Evolutionary conservation across 2,888 invertebrate genomes (phyloP), one percentile per base, ranked within the genome.

Genomic region (Rhingia campestris): DNA sequence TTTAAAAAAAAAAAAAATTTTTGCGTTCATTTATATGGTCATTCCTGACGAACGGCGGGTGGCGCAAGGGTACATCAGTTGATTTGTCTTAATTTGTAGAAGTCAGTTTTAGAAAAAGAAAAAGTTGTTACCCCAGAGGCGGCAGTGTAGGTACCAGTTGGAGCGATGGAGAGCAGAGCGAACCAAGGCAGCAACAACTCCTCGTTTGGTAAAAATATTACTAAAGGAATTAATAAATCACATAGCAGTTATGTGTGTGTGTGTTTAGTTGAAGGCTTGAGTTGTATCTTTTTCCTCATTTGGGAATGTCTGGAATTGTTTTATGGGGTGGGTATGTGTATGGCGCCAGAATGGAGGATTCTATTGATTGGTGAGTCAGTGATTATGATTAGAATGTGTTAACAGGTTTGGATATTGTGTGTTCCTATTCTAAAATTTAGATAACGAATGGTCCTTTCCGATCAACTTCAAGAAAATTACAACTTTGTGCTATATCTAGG

Each of bases 21-120:
- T 35, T 66, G 0, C 35, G 7, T 32, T 41, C 41, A 59, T 59
- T 22, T 66, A 49, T 41, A 63, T 54, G 51, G 58, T 53, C 51
- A 35, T 51, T 45, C 10, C 41, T 12, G 37, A 33, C 4, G 9
- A 47, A 9, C 14, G 66, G 56, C 32, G 10, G 51, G 12, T 32
- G 7, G n/a, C 14, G 35, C 37, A 45, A 32, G 47, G 63, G 64
- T 33, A 45, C 51, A 66, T 66, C 85, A 63, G 61, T 81, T 81
- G 85, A 85, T 85, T 85, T 85, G 85, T 85, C 85, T 85, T 85
- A 85, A 85, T 85, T 85, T 85, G 85, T 81, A 85, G 67, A 85
- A 80, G 79, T 75, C 75, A 75, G 74, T 47, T 81, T 81, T 67
- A 59, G 53, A 56, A 75, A 75, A 66, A 41, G 43, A 76, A 66